phyloP scores from a whole-genome alignment of 2,113 vertebrate genomes.

The Uria aalge region DNA sequence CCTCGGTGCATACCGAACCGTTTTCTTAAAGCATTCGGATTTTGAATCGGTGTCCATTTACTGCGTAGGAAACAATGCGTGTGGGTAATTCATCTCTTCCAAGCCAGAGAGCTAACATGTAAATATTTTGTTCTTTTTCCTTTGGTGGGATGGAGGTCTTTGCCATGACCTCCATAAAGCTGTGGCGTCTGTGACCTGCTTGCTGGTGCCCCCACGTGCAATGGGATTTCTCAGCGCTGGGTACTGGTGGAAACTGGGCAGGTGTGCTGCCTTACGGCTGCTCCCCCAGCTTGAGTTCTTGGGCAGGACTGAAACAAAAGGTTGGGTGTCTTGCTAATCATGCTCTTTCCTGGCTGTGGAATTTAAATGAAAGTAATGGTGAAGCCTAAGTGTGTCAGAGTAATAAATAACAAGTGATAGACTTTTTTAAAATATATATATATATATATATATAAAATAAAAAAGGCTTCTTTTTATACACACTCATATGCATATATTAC shows the following conservation, averaged over 20 bases:
- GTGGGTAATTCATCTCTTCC: not conserved
- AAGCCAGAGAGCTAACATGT: not conserved
- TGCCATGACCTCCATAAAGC: not conserved
- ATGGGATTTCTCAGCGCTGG: not conserved
- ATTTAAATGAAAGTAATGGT: not conserved
- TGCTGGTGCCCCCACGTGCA: not conserved
- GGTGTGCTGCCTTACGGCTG: accelerated
- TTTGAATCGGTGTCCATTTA: not conserved
- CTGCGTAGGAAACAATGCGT: not conserved
- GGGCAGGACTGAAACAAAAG: not conserved
- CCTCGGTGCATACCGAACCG: not conserved
- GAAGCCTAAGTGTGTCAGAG: not conserved
- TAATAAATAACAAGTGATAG: not conserved
- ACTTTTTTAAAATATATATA: not conserved
- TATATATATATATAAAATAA: not conserved
- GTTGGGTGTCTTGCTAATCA: not conserved
- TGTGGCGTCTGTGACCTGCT: not conserved
- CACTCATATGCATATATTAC: not conserved
- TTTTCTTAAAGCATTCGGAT: not conserved
- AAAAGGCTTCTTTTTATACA: too few relatives aligned
- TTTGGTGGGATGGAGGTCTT: not conserved
- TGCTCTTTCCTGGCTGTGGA: not conserved
- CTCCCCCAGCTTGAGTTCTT: not conserved
- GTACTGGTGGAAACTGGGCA: not conserved
- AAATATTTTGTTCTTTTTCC: not conserved